Base-by-base conservation (phyloP, 2,888 invertebrate genomes). In the Rhamphomyia laevipes region DNA sequence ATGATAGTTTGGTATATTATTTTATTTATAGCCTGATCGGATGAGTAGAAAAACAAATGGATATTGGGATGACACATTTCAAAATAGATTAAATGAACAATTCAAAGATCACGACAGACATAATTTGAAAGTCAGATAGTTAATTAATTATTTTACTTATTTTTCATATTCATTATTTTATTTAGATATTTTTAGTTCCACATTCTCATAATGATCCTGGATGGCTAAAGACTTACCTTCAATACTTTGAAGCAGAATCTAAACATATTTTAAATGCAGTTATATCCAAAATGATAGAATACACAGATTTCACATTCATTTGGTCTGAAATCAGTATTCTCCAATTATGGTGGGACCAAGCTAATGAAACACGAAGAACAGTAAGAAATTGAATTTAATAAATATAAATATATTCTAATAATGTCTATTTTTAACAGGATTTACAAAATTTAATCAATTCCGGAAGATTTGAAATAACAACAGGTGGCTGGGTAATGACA, bases 151-250 rank as follows among this genome's bases (percentile, higher is more conserved):
- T 6, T 9, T 13, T n/a, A 35, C 13, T 13, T 9, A 7, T 27
- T 7, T 35, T 35, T 35, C 2, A 30, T 11, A 30, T 56, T 47
- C 46, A n/a, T 49, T 27, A 42, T 66, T 1, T 42, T 38, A n/a
- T n/a, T 30, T 70, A 88, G 86, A 87, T 93, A 3, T 82, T 94
- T 52, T 80, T 95, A 40, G 84, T 95, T 13, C 94, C 95, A 0
- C 94, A 94, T 68, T 93, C 94, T 0, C 96, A 96, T 73, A 94
- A 93, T 64, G 97, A 97, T 70, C 96, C 96, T 0, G 96, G 96
- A 50, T 97, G 97, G 97, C 72, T 95, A 62, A 87, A 89, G 71
- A 96, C 96, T 0, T 91, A 93, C 68, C 91, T 94, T 61, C 88
- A 88, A 62, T 97, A 97, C 70, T 96, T 91, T 68, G 86, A 90